Percentiles rank a stretch among this genome's conserved stretches.
These are phyloP conservation scores for Tinea pellionella DNA, from an alignment of 2,888 invertebrate species.

Conservation along the genomic window DNA sequence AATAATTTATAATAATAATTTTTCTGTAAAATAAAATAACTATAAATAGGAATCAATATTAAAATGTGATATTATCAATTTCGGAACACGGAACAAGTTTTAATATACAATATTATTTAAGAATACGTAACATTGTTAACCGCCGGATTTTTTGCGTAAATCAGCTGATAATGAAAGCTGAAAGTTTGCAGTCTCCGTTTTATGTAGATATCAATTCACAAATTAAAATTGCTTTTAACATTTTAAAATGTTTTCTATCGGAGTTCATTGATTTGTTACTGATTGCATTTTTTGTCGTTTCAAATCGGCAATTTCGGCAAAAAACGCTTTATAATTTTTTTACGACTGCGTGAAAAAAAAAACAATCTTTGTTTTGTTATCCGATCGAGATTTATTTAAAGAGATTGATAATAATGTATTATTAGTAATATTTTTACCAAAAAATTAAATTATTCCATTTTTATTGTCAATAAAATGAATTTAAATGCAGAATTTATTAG, in stretches of 20 bases:
- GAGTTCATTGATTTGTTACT: conserved; percentile 4
- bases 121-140: not conserved
- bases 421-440: not conserved
- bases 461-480: no score
- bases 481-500: no score
- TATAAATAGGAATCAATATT: not conserved
- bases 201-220: no score
- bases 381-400: not conserved
- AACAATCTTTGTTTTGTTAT: not conserved
- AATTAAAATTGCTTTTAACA: not conserved
- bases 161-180: not conserved
- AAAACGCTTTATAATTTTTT: not conserved
- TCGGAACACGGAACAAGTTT: no score
- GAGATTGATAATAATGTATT: not conserved
- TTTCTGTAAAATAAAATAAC: not conserved
- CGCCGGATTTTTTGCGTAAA: conserved; percentile 1
- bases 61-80: no score
- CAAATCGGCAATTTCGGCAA: not conserved
- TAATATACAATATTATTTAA: not conserved
- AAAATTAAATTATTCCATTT: no score
- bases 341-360: not conserved
- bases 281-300: conserved; percentile 4
- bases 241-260: not conserved
- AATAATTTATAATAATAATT: not conserved
- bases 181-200: no score